Evolutionary conservation across 2,797 vertebrate genomes (phyloP), one percentile per base, ranked within the genome.

Genomic region (Paramormyrops hopkinsi): DNA sequence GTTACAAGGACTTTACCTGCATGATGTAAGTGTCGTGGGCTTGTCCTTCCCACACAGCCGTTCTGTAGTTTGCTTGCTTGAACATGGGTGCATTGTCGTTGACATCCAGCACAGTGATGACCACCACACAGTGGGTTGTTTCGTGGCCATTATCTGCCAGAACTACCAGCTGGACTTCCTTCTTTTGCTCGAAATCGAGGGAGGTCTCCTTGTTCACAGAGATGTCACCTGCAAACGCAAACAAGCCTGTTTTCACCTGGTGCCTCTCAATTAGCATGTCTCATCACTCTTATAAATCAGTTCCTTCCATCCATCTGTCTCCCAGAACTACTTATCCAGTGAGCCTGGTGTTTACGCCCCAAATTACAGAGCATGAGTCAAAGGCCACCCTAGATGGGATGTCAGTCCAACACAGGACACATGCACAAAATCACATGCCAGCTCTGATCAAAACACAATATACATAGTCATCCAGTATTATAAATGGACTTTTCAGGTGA

Each of bases 81-180:
- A 99, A 99, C 90, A 90, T 88, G 0, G 98, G 98, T 2, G 89
- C 83, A 0, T 98, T 98, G 93, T 99, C 98, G 54, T 99, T 99
- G 82, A 94, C 3, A 88, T 99, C 98, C 93, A 95, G 93, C 89
- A 99, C 93, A 50, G 90, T 93, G 91, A 98, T 65, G 2, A 92
- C 93, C 53, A 98, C 95, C 91, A 91, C 94, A 93, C 97, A 96
- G 89, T 97, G 94, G 0, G 94, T 95, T 0, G 94, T 96, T 89
- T 93, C 94, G n/a, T 94, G 91, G n/a, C 92, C 92, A 53, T 91
- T 96, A 93, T 97, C 96, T 51, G 97, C 98, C 93, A 97, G 92
- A 88, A 98, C 89, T 48, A 96, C 95, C 90, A 99, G 93, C 59
- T 94, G 94, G 6, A 97, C 91, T 91, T 96, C 94, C 82, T 76